Percentiles rank a stretch among this genome's conserved stretches.
Evolutionary conservation across 2,888 invertebrate species (phyloP).

Genomic region (Caenorhabditis sinica): DNA sequence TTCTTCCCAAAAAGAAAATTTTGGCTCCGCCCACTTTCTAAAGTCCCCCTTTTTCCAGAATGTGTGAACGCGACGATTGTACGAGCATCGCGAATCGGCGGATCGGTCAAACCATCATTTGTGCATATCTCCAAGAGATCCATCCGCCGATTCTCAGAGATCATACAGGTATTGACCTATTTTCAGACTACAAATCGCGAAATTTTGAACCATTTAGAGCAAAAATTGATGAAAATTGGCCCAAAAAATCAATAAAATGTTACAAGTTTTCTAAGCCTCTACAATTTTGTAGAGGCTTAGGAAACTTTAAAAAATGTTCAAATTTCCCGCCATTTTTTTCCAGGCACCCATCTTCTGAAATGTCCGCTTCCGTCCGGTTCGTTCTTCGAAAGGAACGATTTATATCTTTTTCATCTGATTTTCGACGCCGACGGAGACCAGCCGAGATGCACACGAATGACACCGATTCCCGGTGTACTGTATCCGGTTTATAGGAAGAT

Average conservation of each 20-base stretch:
- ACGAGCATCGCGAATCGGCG: conserved; percentile 38
- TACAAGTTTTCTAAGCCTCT: too few species aligned
- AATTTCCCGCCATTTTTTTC: conserved; percentile 5
- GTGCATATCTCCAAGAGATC: conserved; percentile 42
- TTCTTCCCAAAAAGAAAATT: background rate
- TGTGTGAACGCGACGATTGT: conserved; percentile 67
- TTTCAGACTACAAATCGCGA: too few species aligned
- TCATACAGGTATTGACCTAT: conserved; percentile 56
- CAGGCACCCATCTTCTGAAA: conserved; percentile 37
- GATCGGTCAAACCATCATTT: conserved; percentile 56
- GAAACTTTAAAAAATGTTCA: too few species aligned
- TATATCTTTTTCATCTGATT: conserved; percentile 52
- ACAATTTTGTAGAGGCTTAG: too few species aligned
- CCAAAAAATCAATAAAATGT: background rate
- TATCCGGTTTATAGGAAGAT: conserved; percentile 58
- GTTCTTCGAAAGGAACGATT: conserved; percentile 26
- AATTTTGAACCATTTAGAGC: background rate
- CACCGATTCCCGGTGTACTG: conserved; percentile 55
- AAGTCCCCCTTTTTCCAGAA: conserved; percentile 8
- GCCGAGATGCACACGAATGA: conserved; percentile 42
- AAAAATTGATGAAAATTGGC: background rate
- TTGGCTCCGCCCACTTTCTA: background rate
- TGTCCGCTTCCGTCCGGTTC: conserved; percentile 28
- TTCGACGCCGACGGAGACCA: conserved; percentile 20
- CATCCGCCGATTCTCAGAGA: conserved; percentile 42